Base-by-base conservation (phyloP, 2,797 vertebrate genomes). In the Microchirus variegatus region DNA sequence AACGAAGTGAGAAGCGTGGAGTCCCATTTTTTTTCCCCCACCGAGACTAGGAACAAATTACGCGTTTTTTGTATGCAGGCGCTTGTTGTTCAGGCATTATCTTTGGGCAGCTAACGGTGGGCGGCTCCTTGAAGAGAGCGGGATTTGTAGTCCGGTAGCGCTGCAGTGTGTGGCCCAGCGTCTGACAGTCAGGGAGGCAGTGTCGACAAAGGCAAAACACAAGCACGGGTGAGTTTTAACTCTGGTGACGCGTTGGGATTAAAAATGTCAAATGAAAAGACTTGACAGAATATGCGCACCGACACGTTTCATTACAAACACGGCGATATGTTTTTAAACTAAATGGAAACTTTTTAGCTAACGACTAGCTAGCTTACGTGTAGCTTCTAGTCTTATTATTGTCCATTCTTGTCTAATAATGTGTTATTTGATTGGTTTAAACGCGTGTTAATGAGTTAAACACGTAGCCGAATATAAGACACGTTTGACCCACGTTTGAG, bases 131-230 rank as follows among this genome's bases (percentile, higher is more conserved):
- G 10, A 44, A 15, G 18, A 7, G 26, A 22, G 46, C n/a, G 18
- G 16, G 15, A 57, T 67, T 82, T 86, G 87, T 88, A 88, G 87
- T 90, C 36, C 72, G 19, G 36, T 6, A 50, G 53, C 22, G 19
- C 53, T 41, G 40, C 4, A 2, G 59, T 26, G 16, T 16, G 16
- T 52, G 43, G n/a, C 37, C 6, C 57, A 51, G 42, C 50, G 41
- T 77, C 46, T 71, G 81, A 61, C 78, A 22, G 22, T 22, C 22
- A 78, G 80, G 67, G 76, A 70, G 79, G 58, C 63, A 41, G 51
- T 14, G 58, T 59, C 45, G 45, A 26, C 18, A 45, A 36, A 60
- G 42, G 63, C 43, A n/a, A 4, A 66, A 9, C 56, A 40, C 17
- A 19, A 35, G 1, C 2, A 53, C 70, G 78, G 85, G 90, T 91